Evolutionary conservation across 2,797 vertebrate species (phyloP), one percentile per base, ranked within the genome.

Genomic region (Muscicapa comitata): DNA sequence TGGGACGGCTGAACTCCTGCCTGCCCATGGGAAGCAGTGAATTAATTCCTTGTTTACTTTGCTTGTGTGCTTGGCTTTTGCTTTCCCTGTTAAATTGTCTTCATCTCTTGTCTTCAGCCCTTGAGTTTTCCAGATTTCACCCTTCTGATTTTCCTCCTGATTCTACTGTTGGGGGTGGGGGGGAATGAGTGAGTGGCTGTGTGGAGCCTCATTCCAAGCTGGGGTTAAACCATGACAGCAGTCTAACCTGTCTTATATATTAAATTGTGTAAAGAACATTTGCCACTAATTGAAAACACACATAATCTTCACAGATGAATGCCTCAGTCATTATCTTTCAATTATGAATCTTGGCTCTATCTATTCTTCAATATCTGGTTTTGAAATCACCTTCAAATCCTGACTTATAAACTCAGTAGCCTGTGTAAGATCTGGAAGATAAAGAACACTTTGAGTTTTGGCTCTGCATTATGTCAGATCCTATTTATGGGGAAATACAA

Each of bases 291-390:
- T 88, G 76, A 91, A 95, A 95, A 91, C 58, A 70, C 0, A 1
- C 33, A 92, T 63, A 73, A 8, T 42, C n/a, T 85, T 93, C 76
- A 84, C 73, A 92, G 88, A 68, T 93, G 50, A 94, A 86, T 90
- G 48, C 37, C 26, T 88, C 68, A 48, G 55, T 70, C 62, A 86
- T 93, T 94, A 78, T 63, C 70, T 94, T 93, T 95, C 80, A 94
- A 59, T 93, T 88, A 86, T 26, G 33, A 78, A 63, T 70, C 66
- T 70, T 88, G 51, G 26, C 62, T 88, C n/a, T 23, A 17, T 76
- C 71, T 86, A 7, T 90, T 90, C 23, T 92, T 92, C 59, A 75
- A 38, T 73, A 91, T 5, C 33, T 88, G 21, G 2, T 63, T 95
- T 88, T 88, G 33, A 88, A 93, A 81, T n/a, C 20, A 75, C 51